Base-by-base conservation (phyloP, 2,797 vertebrate species). In the Typhlichthys eigenmanni region DNA sequence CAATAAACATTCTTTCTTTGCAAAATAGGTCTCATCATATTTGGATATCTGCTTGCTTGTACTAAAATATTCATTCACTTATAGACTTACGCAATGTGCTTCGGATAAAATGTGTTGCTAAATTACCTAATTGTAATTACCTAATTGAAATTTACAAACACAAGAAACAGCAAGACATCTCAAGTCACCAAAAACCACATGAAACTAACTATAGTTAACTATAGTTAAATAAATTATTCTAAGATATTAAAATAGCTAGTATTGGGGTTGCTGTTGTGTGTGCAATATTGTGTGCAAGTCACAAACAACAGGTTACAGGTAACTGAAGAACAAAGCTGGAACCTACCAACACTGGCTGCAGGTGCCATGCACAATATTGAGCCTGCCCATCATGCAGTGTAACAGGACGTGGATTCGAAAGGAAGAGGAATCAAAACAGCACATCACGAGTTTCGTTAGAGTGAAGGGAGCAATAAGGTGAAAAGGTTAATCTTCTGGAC, bases 361-460 rank as follows among this genome's bases (percentile, higher is more conserved):
- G 97, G 96, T 94, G 97, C 95, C 97, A 99, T 99, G 96, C 97
- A 99, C 94, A 99, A 98, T 95, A 99, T 98, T 95, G 96, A 98
- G 95, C 97, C 97, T 99, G 96, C 93, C 94, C 97, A 98, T 98
- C 96, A 98, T 98, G 96, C 96, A 98, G 96, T 95, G 94, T 95
- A 96, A 94, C 95, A 95, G 94, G 95, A 95, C 94, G 95, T 94
- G 94, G 96, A 95, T 95, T 95, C 94, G 93, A 93, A 93, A 93
- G 92, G 93, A 94, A 92, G 92, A 95, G 92, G 96, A 88, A 96
- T 94, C 92, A 94, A 95, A 93, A 95, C 95, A 95, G 94, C 90
- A 89, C 93, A 95, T 95, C 95, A 95, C 87, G 91, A 87, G 87
- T 89, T 89, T 92, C 86, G 88, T 93, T 92, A 93, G 91, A 91